These are phyloP conservation scores for Stegastes partitus DNA, from an alignment of 2,113 vertebrate genomes.

Conservation along the genomic window DNA sequence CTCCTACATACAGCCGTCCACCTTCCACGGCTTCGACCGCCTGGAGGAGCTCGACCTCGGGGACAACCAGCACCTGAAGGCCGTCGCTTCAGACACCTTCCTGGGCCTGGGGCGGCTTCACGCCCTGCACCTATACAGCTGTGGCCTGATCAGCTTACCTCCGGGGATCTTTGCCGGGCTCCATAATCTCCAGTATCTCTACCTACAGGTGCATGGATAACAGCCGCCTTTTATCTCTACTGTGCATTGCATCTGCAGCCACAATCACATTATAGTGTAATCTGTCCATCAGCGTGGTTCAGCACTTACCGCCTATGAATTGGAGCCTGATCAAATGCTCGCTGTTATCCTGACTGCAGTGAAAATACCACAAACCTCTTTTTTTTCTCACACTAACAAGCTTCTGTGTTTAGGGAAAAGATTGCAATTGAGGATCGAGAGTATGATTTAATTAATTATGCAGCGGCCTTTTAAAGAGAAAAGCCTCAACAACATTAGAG, in stretches of 20 bases:
- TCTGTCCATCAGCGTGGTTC: conserved; percentile 66
- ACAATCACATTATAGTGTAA: conserved; percentile 65
- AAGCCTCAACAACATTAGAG: neutral
- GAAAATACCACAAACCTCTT: conserved; percentile 41
- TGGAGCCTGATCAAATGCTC: conserved; percentile 57
- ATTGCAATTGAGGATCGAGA: neutral
- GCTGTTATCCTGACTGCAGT: conserved; percentile 48
- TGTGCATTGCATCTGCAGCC: conserved; percentile 59
- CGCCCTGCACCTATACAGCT: conserved; percentile 95
- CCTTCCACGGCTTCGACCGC: conserved; percentile 93
- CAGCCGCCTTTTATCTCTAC: conserved; percentile 50
- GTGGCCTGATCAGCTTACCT: conserved; percentile 91
- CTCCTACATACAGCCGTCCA: conserved; percentile 93
- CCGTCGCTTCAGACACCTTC: conserved; percentile 94
- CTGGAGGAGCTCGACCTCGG: conserved; percentile 98
- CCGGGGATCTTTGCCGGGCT: conserved; percentile 91
- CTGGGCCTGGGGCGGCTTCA: conserved; percentile 92
- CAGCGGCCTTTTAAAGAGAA: conserved; percentile 13
- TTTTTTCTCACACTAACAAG: conserved; percentile 6
- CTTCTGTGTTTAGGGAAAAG: conserved; percentile 26
- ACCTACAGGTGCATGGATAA: conserved; percentile 88
- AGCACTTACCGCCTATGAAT: conserved; percentile 54
- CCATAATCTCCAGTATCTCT: conserved; percentile 96
- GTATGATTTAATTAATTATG: conserved; percentile 26
- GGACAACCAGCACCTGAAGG: conserved; percentile 92